Base-by-base conservation (phyloP, 2,888 invertebrate species). In the Ephialtes manifestator region DNA sequence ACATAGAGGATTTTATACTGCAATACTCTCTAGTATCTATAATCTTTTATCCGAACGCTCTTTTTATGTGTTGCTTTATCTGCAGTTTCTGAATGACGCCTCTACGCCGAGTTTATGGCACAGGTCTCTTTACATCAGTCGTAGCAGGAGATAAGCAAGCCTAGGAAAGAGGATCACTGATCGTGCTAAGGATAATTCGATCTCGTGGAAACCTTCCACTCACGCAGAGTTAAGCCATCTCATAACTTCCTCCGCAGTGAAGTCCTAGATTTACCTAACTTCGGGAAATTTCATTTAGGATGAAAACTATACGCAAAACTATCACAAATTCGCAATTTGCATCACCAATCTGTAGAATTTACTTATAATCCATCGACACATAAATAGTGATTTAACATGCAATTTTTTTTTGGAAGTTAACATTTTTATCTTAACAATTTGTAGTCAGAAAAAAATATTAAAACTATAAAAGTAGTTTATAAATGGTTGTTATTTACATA, bases 1-100 rank as follows among this genome's bases (percentile, higher is more conserved):
- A 93, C 88, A 63, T 39, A 24, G 0, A 86, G 20, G 53, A 60
- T 39, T 51, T 48, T 55, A 58, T 58, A 31, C 78, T 81, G 70
- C 51, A 63, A 65, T 39, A 10, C 35, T 20, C 65, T 8, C 10
- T 46, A 79, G 58, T 55, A 55, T 83, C 58, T 28, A n/a, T 24
- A 28, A 68, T 65, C 51, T 86, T 35, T 31, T 35, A 68, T 63
- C 31, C 74, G 46, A 35, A 15, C 20, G 24, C 24, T 24, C 53
- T 55, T 71, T 63, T 43, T 68, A 39, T 31, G 20, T 48, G 24
- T 48, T 15, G n/a, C 4, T 65, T 72, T 65, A 53, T n/a, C 20
- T 24, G 48, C 55, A 68, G 48, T 71, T 43, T 46, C 46, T 4
- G 35, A 46, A 48, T 35, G 51, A 31, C 28, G 48, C 24, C 15